Evolutionary conservation across 1,140 invertebrate species (phyloP), one percentile per base, ranked within the genome.

Genomic region (Cyclargus thomasi): DNA sequence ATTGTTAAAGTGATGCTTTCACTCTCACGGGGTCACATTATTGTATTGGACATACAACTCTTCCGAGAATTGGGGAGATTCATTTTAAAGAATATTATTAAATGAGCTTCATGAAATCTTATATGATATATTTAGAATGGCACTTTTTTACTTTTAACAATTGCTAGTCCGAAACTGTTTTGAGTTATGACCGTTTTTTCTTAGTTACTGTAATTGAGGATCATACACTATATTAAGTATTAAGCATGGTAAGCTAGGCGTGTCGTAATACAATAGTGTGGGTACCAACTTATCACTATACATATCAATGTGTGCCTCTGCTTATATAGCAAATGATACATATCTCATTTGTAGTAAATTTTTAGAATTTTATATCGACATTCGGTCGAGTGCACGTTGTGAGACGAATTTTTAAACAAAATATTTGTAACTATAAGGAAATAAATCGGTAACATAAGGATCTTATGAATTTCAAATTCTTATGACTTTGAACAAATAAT

Each of bases 261-360:
- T 22, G 11, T 65, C 20, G n/a, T 10, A 22, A 67, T 67, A 59
- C 65, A 67, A 67, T 59, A 67, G 20, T 67, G 65, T 59, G 36
- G 1, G 35, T 18, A 20, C 0, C 20, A 57, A 59, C 57, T n/a
- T 78, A 79, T 82, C 80, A 83, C 81, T 79, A 83, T 81, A 90
- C 87, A 90, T 90, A 90, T 90, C 87, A 87, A 86, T 76, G 83
- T 90, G 87, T 90, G 87, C 87, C 87, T 90, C 85, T 84, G 87
- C 87, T 90, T 88, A 69, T 74, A 87, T 86, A 86, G 85, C 83
- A 87, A 85, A 78, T 72, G 70, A 83, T 83, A 59, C 84, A 88
- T 89, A 89, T 88, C 85, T 83, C 81, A 78, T 83, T 78, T 76
- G 76, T 86, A 88, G 82, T 71, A 66, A 79, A 83, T 81, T 84